These are phyloP conservation scores for Cenopis cana DNA, from an alignment of 2,888 invertebrate species.

Conservation along the genomic window DNA sequence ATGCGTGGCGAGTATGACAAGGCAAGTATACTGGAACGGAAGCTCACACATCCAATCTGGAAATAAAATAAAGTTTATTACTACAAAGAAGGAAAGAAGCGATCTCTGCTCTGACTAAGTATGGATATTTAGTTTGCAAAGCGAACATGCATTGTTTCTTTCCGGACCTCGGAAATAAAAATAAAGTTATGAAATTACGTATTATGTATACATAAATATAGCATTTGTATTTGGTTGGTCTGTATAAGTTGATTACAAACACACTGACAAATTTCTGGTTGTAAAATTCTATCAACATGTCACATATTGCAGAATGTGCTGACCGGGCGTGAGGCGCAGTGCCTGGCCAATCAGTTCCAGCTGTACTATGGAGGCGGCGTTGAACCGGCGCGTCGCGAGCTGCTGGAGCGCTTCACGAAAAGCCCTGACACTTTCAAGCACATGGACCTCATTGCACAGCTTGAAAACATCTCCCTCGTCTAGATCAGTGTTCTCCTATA, in stretches of 20 bases:
- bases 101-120: too few relatives aligned
- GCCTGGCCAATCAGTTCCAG: conserved; percentile 93
- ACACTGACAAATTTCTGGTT: not conserved
- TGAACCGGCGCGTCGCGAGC: conserved; percentile 84
- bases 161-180: too few relatives aligned
- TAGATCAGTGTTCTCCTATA: conserved; percentile 34
- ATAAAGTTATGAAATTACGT: too few relatives aligned
- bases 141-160: too few relatives aligned
- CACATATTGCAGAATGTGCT: conserved; percentile 84
- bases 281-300: not conserved
- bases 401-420: conserved; percentile 89
- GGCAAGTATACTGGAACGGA: conserved; percentile 52
- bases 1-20: conserved; percentile 95
- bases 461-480: conserved; percentile 86
- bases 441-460: conserved; percentile 91
- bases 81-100: too few relatives aligned
- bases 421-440: conserved; percentile 91
- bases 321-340: conserved; percentile 92
- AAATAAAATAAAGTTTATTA: too few relatives aligned
- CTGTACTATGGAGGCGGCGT: conserved; percentile 91
- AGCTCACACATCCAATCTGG: too few relatives aligned
- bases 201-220: too few relatives aligned
- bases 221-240: too few relatives aligned
- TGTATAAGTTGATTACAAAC: not conserved
- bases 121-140: too few relatives aligned